Conservation (phyloP, 2,113 vertebrate genomes). For the Syngnathoides biaculeatus region DNA sequence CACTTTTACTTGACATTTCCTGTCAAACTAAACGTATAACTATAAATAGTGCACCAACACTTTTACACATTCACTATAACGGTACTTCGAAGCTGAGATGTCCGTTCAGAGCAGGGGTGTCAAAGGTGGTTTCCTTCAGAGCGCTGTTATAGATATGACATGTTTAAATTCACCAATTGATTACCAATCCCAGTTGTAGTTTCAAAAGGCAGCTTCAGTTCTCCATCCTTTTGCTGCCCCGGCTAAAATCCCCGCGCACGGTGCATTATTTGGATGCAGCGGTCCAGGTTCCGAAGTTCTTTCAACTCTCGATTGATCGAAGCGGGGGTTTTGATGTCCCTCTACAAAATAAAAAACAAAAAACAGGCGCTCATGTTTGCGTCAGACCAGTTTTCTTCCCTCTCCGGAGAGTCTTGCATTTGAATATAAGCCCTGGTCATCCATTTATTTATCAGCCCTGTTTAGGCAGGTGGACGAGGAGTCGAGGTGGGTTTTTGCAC, state of each 20-base stretch:
- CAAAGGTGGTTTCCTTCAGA: background rate
- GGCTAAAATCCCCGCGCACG: constrained; percentile 32
- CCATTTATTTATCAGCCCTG: constrained; percentile 51
- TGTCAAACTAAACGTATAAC: background rate
- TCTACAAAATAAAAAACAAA: constrained; percentile 67
- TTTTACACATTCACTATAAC: too few species aligned
- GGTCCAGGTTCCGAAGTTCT: constrained; percentile 12
- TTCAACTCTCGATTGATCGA: constrained; percentile 58
- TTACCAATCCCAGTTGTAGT: constrained; percentile 42
- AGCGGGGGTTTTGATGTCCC: constrained; percentile 36
- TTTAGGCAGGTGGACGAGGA: constrained; percentile 59
- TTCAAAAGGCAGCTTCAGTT: constrained; percentile 45
- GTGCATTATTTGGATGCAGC: constrained; percentile 55
- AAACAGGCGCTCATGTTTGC: constrained; percentile 42
- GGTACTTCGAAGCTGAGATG: too few species aligned
- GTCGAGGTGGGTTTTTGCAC: constrained; percentile 52
- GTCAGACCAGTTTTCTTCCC: constrained; percentile 21
- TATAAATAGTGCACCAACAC: too few species aligned
- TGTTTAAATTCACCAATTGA: constrained; percentile 31
- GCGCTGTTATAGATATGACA: background rate
- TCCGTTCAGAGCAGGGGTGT: too few species aligned
- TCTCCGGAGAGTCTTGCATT: constrained; percentile 42
- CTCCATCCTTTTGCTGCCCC: constrained; percentile 46
- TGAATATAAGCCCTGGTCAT: constrained; percentile 39
- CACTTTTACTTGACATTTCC: background rate